Evolutionary conservation across 2,888 invertebrate species (phyloP).

Genomic region (Melipona bicolor): DNA sequence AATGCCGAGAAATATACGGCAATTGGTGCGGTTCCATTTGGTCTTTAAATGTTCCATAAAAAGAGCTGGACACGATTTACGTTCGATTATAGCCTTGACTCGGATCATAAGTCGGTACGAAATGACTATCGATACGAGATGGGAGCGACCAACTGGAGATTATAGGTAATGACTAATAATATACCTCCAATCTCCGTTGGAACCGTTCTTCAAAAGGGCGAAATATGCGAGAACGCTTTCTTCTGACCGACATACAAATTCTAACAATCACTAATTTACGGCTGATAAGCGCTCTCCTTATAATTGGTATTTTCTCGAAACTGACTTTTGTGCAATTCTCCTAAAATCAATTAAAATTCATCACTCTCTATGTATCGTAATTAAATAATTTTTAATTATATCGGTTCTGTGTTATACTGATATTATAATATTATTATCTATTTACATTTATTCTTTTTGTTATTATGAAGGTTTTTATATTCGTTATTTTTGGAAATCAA

Average conservation of each 20-base stretch:
- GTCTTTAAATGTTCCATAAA: constrained; percentile 78
- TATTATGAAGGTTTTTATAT: neutral
- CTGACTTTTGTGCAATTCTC: neutral
- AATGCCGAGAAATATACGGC: constrained; percentile 45
- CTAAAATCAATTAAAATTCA: neutral
- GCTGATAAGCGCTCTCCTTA: neutral
- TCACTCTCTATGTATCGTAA: neutral
- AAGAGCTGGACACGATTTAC: constrained; percentile 81
- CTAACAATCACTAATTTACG: constrained; percentile 17
- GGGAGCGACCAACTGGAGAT: constrained; percentile 76
- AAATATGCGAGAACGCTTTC: constrained; percentile 35
- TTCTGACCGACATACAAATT: neutral
- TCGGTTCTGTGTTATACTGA: neutral
- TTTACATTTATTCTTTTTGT: too few relatives aligned
- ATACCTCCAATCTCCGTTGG: constrained; percentile 44
- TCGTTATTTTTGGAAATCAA: neutral
- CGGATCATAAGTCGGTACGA: constrained; percentile 78
- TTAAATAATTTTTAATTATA: neutral
- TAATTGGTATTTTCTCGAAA: neutral
- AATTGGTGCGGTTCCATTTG: constrained; percentile 70
- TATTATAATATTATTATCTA: neutral
- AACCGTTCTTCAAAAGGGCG: constrained; percentile 44
- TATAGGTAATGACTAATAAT: constrained; percentile 79
- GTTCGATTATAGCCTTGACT: constrained; percentile 74
- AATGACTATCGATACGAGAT: constrained; percentile 76